A percentile compares a stretch with the other conserved stretches of the same genome.
Conservation (phyloP, 1,140 invertebrate genomes). For the Saccostrea echinata region DNA sequence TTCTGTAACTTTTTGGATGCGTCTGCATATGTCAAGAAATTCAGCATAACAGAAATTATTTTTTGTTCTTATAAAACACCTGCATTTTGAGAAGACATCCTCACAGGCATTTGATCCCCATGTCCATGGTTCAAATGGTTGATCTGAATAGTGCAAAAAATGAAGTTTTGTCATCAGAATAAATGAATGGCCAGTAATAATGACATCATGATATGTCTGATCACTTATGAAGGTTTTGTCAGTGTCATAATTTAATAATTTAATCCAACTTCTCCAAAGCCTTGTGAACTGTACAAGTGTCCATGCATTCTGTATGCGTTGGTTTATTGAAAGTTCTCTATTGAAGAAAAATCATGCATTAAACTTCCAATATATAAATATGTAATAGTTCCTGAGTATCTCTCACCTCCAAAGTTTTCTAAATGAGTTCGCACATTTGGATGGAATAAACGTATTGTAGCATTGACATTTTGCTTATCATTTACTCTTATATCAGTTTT, state of each 20-base stretch:
- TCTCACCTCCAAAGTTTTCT: background rate
- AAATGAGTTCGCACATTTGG: background rate
- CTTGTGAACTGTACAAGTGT: background rate
- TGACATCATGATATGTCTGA: slow-evolving; percentile 25
- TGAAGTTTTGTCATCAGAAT: slow-evolving; percentile 18
- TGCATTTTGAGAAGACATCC: background rate
- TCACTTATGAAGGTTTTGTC: slow-evolving; percentile 19
- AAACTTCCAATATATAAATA: background rate
- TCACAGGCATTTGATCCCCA: slow-evolving; percentile 22
- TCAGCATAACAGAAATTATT: background rate
- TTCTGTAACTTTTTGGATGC: slow-evolving; percentile 20
- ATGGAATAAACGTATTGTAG: slow-evolving; percentile 29
- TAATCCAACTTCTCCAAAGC: slow-evolving; percentile 13
- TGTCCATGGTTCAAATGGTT: slow-evolving; percentile 31
- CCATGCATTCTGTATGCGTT: slow-evolving; percentile 24
- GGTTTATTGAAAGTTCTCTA: background rate
- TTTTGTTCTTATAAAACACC: background rate
- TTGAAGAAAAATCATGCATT: too few relatives aligned
- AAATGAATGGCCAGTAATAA: slow-evolving; percentile 16
- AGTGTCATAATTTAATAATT: background rate
- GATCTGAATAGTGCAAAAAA: background rate
- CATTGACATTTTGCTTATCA: slow-evolving; percentile 44
- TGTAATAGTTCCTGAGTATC: slow-evolving; percentile 3
- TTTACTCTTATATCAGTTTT: slow-evolving; percentile 40
- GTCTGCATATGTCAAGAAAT: slow-evolving; percentile 20